Conservation (phyloP, 2,888 invertebrate species). For the Drosophila prolongata region DNA sequence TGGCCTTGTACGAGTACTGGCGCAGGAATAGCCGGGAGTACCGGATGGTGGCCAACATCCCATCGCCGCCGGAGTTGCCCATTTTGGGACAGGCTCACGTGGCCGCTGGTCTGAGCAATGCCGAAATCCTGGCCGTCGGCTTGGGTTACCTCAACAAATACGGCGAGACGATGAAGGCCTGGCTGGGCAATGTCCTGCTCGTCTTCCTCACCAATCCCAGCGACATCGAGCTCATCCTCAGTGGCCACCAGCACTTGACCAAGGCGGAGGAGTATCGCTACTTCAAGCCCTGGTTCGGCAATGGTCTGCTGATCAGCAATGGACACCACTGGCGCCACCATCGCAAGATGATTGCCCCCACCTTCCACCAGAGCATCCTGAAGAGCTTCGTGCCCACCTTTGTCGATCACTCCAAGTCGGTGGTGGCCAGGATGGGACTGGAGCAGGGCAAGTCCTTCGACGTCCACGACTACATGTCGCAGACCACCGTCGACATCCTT, state of each 20-base stretch:
- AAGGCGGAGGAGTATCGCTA: slow-evolving; percentile 90
- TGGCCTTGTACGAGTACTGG: slow-evolving; percentile 82
- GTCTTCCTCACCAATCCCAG: slow-evolving; percentile 89
- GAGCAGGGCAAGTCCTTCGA: slow-evolving; percentile 90
- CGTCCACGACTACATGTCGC: slow-evolving; percentile 92
- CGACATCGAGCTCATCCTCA: slow-evolving; percentile 90
- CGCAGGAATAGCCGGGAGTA: slow-evolving; percentile 85
- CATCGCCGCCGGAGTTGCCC: slow-evolving; percentile 88
- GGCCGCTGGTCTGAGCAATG: slow-evolving; percentile 87
- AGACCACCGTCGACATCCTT: slow-evolving; percentile 91
- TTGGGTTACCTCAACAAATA: slow-evolving; percentile 66
- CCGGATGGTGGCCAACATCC: slow-evolving; percentile 88
- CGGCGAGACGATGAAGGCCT: slow-evolving; percentile 90
- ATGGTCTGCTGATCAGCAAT: slow-evolving; percentile 91
- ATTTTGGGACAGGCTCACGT: slow-evolving; percentile 89
- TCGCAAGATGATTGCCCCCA: slow-evolving; percentile 93
- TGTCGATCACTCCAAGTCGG: slow-evolving; percentile 89
- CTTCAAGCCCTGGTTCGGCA: slow-evolving; percentile 92
- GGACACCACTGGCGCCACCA: slow-evolving; percentile 92
- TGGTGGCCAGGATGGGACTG: slow-evolving; percentile 88
- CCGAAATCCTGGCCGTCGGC: slow-evolving; percentile 77
- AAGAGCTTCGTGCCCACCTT: slow-evolving; percentile 92
- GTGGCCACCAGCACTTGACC: slow-evolving; percentile 90
- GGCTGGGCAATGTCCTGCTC: slow-evolving; percentile 89
- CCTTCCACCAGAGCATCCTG: slow-evolving; percentile 92